These are phyloP conservation scores for Polyommatus icarus DNA, from an alignment of 2,888 invertebrate species.

Conservation along the genomic window DNA sequence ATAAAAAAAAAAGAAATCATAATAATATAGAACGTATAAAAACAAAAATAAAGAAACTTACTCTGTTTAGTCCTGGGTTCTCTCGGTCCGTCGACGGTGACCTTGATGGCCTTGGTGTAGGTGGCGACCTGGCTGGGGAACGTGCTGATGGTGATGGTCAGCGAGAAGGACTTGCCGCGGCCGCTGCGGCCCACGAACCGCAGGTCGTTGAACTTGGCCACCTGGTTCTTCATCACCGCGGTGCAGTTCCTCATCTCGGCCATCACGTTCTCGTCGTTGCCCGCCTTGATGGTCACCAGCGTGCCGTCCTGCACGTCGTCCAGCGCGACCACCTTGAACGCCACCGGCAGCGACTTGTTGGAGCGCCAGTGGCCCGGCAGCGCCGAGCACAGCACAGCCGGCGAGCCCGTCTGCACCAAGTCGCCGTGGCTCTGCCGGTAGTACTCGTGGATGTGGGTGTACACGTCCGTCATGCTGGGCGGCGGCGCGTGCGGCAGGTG, in stretches of 20 bases:
- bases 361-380: slow-evolving; percentile 98
- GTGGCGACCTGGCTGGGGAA: slow-evolving; percentile 91
- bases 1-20: no score
- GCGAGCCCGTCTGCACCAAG: slow-evolving; percentile 95
- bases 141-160: slow-evolving; percentile 95
- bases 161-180: slow-evolving; percentile 95
- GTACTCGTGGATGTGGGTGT: slow-evolving; percentile 87
- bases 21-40: not conserved
- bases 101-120: slow-evolving; percentile 98
- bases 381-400: slow-evolving; percentile 95
- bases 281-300: slow-evolving; percentile 94
- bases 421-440: slow-evolving; percentile 95
- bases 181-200: slow-evolving; percentile 98
- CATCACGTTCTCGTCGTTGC: slow-evolving; percentile 98
- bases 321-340: slow-evolving; percentile 96
- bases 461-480: slow-evolving; percentile 86
- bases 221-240: slow-evolving; percentile 97
- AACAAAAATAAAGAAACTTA: slow-evolving; percentile 81
- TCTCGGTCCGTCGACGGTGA: slow-evolving; percentile 99
- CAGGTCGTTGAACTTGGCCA: slow-evolving; percentile 99
- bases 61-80: slow-evolving; percentile 98
- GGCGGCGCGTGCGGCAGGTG: slow-evolving; percentile 83
- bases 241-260: slow-evolving; percentile 96
- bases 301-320: slow-evolving; percentile 98
- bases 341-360: slow-evolving; percentile 97